phyloP scores from a whole-genome alignment of 2,797 vertebrate species.

The Siniperca scherzeri region DNA sequence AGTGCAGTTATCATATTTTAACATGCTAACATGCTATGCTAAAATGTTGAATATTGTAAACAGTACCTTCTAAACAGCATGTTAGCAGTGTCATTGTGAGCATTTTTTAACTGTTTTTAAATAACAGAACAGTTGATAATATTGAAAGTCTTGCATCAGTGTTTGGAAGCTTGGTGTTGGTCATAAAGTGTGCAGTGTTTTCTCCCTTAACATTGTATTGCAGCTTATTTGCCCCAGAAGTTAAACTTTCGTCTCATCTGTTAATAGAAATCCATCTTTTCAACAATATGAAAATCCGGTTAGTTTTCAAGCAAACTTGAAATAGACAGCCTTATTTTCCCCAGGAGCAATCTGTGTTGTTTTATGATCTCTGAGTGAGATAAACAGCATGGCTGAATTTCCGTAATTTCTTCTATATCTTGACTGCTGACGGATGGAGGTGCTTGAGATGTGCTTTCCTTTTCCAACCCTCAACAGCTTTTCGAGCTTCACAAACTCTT shows the following conservation, averaged over 20 bases:
- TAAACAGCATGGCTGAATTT: constrained; percentile 18
- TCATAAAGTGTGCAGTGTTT: background rate
- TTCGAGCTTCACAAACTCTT: constrained; percentile 2
- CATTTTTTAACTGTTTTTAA: background rate
- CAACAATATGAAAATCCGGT: constrained; percentile 11
- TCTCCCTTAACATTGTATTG: background rate
- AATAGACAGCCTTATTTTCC: background rate
- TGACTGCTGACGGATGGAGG: constrained; percentile 20
- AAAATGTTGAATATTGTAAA: background rate
- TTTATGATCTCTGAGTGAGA: constrained; percentile 29
- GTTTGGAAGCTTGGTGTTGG: constrained; percentile 6
- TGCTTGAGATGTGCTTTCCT: background rate
- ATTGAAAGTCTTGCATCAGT: background rate
- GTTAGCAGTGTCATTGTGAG: background rate
- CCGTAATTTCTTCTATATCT: constrained; percentile 21
- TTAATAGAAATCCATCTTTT: constrained; percentile 4
- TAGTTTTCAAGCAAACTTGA: background rate
- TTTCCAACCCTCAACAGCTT: background rate
- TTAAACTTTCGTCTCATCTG: background rate
- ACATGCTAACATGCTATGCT: background rate
- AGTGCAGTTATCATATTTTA: background rate
- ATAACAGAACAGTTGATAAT: background rate
- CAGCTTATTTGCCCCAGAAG: background rate
- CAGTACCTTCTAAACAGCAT: background rate
- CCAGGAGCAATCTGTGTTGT: constrained; percentile 5